A percentile compares a stretch with the other conserved stretches of the same genome.
phyloP scores from a whole-genome alignment of 2,797 vertebrate genomes.

The Cygnus olor region DNA sequence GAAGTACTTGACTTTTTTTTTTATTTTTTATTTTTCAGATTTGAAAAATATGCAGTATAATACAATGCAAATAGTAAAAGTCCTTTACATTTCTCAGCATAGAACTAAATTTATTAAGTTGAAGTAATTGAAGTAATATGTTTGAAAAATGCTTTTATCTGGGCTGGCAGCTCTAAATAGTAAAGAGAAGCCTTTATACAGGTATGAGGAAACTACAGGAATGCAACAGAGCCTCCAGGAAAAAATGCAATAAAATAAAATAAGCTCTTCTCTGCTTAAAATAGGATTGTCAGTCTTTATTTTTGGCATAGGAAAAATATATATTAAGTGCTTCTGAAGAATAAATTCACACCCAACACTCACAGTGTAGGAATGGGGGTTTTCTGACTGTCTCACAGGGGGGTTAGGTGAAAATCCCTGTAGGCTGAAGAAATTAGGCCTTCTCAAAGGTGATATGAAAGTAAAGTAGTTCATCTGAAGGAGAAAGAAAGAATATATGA shows the following conservation, averaged over 20 bases:
- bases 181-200: background rate
- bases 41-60: background rate
- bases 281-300: constrained; percentile 16
- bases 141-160: background rate
- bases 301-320: background rate
- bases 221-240: background rate
- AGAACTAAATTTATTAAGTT: constrained; percentile 26
- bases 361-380: background rate
- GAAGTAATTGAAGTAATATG: background rate
- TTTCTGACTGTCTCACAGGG: background rate
- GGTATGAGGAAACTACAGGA: background rate
- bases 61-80: constrained; percentile 2
- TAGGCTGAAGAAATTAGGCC: constrained; percentile 7
- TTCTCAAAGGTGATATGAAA: background rate
- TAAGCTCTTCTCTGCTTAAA: background rate
- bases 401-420: background rate
- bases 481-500: background rate
- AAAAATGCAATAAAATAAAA: constrained; percentile 18
- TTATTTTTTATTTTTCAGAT: background rate
- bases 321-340: background rate
- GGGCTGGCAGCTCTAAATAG: background rate
- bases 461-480: background rate
- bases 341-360: background rate
- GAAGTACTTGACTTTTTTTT: background rate
- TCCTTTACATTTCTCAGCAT: background rate